Percentiles rank a stretch among this genome's conserved stretches.
Conservation (phyloP, 2,113 vertebrate genomes). For the Noturus placidus region DNA sequence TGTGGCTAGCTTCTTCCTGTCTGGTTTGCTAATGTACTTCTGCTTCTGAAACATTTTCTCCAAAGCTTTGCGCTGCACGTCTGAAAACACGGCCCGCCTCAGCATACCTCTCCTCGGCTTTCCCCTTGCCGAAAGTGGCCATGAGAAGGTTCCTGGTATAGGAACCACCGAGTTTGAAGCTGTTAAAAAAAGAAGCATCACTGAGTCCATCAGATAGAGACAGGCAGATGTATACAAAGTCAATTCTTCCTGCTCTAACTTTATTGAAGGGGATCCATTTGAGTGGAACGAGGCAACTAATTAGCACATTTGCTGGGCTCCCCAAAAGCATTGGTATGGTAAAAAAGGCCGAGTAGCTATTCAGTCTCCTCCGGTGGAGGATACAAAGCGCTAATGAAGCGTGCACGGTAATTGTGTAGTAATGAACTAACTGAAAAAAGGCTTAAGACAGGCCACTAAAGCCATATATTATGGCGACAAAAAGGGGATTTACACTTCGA, state of each 20-base stretch:
- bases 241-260: slow-evolving; percentile 36
- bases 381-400: slow-evolving; percentile 93
- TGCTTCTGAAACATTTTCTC: slow-evolving; percentile 99
- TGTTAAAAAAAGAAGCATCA: slow-evolving; percentile 54
- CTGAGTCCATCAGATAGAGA: slow-evolving; percentile 35
- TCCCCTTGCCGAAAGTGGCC: slow-evolving; percentile 86
- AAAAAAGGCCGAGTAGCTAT: slow-evolving; percentile 81
- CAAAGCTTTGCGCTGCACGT: slow-evolving; percentile 92
- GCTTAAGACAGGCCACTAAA: slow-evolving; percentile 91
- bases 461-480: slow-evolving; percentile 90
- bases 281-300: slow-evolving; percentile 81
- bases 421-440: slow-evolving; percentile 99
- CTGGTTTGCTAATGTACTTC: slow-evolving; percentile 99
- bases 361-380: slow-evolving; percentile 75
- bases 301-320: slow-evolving; percentile 83
- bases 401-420: slow-evolving; percentile 98
- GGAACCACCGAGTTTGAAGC: slow-evolving; percentile 87
- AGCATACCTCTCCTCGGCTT: slow-evolving; percentile 95
- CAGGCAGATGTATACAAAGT: slow-evolving; percentile 63
- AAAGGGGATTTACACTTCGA: slow-evolving; percentile 89
- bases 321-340: slow-evolving; percentile 83
- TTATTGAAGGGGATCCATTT: slow-evolving; percentile 65
- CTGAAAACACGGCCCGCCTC: slow-evolving; percentile 92
- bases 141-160: slow-evolving; percentile 93
- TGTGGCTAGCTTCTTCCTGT: slow-evolving; percentile 89